Conservation (phyloP, 2,797 vertebrate genomes). For the Masticophis lateralis region DNA sequence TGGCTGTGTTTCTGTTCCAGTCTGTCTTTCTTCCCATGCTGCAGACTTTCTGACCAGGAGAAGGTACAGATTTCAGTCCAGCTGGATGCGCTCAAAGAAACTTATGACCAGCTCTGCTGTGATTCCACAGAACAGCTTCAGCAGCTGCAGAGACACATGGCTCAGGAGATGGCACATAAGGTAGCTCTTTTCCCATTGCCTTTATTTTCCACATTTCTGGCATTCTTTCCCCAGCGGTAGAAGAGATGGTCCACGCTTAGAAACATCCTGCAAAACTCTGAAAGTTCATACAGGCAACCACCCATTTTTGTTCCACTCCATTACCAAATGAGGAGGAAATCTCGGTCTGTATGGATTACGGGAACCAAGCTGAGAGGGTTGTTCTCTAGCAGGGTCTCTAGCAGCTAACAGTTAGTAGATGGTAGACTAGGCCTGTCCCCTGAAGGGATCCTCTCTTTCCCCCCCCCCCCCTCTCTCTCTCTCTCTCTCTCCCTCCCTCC, state of each 20-base stretch:
- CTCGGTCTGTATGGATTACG: constrained; percentile 49
- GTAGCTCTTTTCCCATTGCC: constrained; percentile 68
- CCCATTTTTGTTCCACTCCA: constrained; percentile 23
- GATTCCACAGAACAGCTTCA: constrained; percentile 86
- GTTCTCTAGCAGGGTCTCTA: neutral
- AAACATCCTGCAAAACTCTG: constrained; percentile 59
- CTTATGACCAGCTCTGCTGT: constrained; percentile 84
- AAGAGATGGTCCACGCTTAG: constrained; percentile 21
- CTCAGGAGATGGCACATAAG: constrained; percentile 92
- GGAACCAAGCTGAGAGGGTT: constrained; percentile 14
- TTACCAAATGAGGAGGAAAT: constrained; percentile 23
- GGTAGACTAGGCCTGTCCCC: neutral
- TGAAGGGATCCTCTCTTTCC: neutral
- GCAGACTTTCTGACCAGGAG: constrained; percentile 86
- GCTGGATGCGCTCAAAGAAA: constrained; percentile 79
- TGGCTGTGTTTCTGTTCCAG: neutral
- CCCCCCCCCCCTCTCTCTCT: too few species aligned
- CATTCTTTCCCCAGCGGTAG: constrained; percentile 16
- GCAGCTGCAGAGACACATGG: constrained; percentile 88
- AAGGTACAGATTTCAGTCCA: constrained; percentile 83
- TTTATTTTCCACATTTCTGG: neutral
- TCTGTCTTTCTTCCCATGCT: constrained; percentile 5
- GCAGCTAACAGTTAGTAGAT: neutral
- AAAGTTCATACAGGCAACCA: constrained; percentile 48
- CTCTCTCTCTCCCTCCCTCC: too few species aligned